A percentile compares a stretch with the other conserved stretches of the same genome.
These are phyloP conservation scores for Malurus alboscapulatus DNA, from an alignment of 2,113 vertebrate genomes.

Conservation along the genomic window DNA sequence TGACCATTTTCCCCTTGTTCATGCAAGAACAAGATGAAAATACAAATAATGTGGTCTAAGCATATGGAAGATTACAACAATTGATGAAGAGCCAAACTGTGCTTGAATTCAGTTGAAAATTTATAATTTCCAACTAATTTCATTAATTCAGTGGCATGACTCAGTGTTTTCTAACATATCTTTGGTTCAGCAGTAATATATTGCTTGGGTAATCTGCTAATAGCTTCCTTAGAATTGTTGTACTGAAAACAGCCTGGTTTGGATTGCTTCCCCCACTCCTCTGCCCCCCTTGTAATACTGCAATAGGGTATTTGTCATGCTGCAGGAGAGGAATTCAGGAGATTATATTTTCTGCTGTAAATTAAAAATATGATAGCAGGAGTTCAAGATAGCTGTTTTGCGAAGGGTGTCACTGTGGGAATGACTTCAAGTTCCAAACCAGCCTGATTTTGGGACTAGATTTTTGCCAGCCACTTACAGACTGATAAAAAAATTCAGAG, in stretches of 20 bases:
- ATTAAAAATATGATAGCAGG: not conserved
- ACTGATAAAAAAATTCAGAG: not conserved
- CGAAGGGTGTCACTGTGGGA: not conserved
- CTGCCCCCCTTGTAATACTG: not conserved
- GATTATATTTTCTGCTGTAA: not conserved
- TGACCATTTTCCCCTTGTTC: not conserved
- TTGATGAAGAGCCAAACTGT: not conserved
- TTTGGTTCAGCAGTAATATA: slow-evolving; percentile 15
- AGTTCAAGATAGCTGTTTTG: not conserved
- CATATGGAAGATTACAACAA: not conserved
- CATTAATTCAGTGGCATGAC: slow-evolving; percentile 27
- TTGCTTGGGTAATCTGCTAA: slow-evolving; percentile 31
- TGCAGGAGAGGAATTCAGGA: not conserved
- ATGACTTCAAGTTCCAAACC: not conserved
- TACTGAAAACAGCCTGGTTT: not conserved
- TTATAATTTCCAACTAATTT: slow-evolving; percentile 24
- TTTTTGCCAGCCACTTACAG: not conserved
- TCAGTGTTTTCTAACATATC: not conserved
- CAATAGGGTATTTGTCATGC: not conserved
- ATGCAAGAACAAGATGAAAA: not conserved
- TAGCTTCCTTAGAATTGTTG: not conserved
- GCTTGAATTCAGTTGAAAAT: not conserved
- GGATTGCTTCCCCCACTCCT: not conserved
- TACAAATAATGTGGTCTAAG: rapidly evolving
- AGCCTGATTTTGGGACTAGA: not conserved